Evolutionary conservation across 2,113 vertebrate genomes (phyloP).

Genomic region (Silurus meridionalis): DNA sequence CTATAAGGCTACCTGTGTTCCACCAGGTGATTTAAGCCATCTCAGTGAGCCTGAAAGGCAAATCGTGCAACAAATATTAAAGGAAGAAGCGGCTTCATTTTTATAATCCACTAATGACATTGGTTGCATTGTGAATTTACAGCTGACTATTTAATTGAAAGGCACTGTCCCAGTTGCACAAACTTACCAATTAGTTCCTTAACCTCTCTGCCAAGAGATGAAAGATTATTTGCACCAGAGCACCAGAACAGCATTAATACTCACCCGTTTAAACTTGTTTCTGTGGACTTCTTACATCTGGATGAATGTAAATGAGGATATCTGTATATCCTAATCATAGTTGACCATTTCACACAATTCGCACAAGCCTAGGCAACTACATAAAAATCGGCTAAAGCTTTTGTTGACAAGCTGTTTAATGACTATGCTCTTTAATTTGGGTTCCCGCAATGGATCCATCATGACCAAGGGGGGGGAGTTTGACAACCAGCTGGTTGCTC

Average conservation of each 20-base stretch:
- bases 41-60: too few species aligned
- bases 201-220: too few species aligned
- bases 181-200: too few species aligned
- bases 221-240: neutral
- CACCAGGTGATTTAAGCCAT: too few species aligned
- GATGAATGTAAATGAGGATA: neutral
- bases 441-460: slow-evolving; percentile 11
- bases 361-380: too few species aligned
- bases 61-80: too few species aligned
- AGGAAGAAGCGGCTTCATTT: too few species aligned
- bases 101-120: too few species aligned
- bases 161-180: too few species aligned
- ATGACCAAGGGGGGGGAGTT: slow-evolving; percentile 16
- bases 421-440: slow-evolving; percentile 24
- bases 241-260: neutral
- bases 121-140: too few species aligned
- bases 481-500: neutral
- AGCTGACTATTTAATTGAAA: too few species aligned
- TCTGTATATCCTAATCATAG: neutral
- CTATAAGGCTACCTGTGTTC: too few species aligned
- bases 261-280: neutral
- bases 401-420: neutral
- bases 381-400: neutral
- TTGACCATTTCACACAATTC: neutral
- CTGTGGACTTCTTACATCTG: neutral